These are phyloP conservation scores for Heterocephalus glaber DNA, from an alignment of 2,113 vertebrate species.

Conservation along the genomic window DNA sequence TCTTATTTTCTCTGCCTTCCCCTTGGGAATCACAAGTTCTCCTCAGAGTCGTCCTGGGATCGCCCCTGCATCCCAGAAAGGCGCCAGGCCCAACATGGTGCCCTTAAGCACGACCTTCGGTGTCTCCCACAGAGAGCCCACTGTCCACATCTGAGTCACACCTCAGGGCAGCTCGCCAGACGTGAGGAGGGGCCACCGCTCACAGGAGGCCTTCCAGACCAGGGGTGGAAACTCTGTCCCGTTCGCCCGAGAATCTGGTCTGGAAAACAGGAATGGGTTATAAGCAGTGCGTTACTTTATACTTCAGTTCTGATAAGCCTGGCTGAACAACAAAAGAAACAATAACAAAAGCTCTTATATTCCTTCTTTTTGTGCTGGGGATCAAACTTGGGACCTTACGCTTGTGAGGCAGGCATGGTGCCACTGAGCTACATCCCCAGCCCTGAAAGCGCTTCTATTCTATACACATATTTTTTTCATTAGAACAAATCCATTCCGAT, in stretches of 20 bases:
- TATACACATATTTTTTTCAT: neutral
- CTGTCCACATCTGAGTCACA: too few relatives aligned
- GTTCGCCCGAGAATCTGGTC: neutral
- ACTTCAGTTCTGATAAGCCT: neutral
- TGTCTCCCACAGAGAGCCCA: too few relatives aligned
- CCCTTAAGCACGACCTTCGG: too few relatives aligned
- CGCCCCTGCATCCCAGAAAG: too few relatives aligned
- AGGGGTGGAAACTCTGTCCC: neutral
- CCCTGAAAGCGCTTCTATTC: neutral
- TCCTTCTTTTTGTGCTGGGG: too few relatives aligned
- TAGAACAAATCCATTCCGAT: neutral
- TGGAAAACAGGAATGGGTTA: neutral
- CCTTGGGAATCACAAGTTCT: neutral
- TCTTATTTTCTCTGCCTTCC: neutral
- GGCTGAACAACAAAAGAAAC: neutral
- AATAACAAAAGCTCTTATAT: neutral
- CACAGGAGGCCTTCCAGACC: neutral
- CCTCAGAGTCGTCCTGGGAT: too few relatives aligned
- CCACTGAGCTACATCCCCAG: too few relatives aligned
- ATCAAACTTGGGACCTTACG: too few relatives aligned
- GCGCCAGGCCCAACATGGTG: too few relatives aligned
- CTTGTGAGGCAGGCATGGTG: too few relatives aligned
- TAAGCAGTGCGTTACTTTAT: neutral
- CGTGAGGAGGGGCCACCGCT: too few relatives aligned
- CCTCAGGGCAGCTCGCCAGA: too few relatives aligned